Evolutionary conservation across 2,113 vertebrate species (phyloP), one percentile per base, ranked within the genome.

Genomic region (Bubo scandiacus): DNA sequence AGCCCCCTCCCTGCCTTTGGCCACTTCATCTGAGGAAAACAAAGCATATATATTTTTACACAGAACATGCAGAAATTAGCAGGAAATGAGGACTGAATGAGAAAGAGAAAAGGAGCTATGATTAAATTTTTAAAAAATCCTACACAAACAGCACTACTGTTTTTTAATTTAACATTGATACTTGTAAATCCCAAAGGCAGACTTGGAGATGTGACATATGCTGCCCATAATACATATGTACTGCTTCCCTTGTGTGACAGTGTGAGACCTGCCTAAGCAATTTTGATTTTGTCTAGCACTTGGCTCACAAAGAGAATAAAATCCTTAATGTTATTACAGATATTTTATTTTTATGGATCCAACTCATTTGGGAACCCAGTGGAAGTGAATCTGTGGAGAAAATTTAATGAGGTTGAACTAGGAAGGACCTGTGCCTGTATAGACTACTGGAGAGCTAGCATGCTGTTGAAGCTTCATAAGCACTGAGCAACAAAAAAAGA

Each of bases 391-490:
- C 71, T 83, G 67, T 68, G n/a, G 36, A 95, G 81, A 55, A 95
- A 93, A 93, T 49, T 86, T 72, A 84, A 93, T 30, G 55, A 90
- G 49, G 54, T 34, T 94, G 70, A 92, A 93, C 74, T 43, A 86
- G 63, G 82, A 95, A 95, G 73, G 61, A 78, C 73, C 17, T 55
- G 13, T 71, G 66, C 68, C 65, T 72, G 25, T 73, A 51, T 3
- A 92, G 73, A 54, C 73, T 82, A 45, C 72, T 45, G 72, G 66
- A 86, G 70, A 91, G 66, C 36, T 25, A 59, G 49, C n/a, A 81
- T 1, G 10, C 27, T 77, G 73, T 4, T 84, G 58, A 88, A 87
- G 61, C 43, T 74, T 81, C 90, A 51, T 32, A 91, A 89, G 66
- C 58, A 78, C 36, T 79, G 55, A 86, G 81, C 63, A 88, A 63